A percentile compares a stretch with the other conserved stretches of the same genome.
These are phyloP conservation scores for Morone saxatilis DNA, from an alignment of 2,113 vertebrate genomes.

Conservation along the genomic window DNA sequence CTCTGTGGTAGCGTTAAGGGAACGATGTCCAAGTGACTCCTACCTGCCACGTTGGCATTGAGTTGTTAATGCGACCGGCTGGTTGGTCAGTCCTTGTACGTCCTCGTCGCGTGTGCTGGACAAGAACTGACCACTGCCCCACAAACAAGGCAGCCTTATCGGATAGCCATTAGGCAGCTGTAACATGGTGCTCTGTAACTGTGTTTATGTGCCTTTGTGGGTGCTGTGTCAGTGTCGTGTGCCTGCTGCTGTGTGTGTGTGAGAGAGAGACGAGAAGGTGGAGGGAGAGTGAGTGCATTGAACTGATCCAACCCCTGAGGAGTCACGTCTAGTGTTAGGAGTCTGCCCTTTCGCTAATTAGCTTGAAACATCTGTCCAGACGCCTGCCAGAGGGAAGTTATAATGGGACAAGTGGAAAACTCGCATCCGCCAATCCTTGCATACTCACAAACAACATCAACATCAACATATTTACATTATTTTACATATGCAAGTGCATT, in stretches of 20 bases:
- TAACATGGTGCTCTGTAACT: conserved; percentile 16
- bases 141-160: conserved; percentile 12
- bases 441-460: conserved; percentile 27
- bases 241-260: conserved; percentile 18
- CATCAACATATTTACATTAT: conserved; percentile 25
- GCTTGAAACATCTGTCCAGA: conserved; percentile 74
- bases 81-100: no score
- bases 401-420: conserved; percentile 50
- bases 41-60: conserved; percentile 9
- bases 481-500: not conserved
- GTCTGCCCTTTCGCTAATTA: conserved; percentile 78
- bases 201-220: not conserved
- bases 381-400: conserved; percentile 57
- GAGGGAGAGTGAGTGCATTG: conserved; percentile 32
- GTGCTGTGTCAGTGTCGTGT: not conserved
- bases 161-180: no score
- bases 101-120: no score
- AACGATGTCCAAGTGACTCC: conserved; percentile 27
- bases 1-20: conserved; percentile 17
- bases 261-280: not conserved
- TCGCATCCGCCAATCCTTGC: not conserved
- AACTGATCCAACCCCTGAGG: conserved; percentile 56
- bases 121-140: no score
- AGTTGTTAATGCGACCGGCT: no score
- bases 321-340: conserved; percentile 67